Percentiles rank a stretch among this genome's conserved stretches.
phyloP scores from a whole-genome alignment of 2,888 invertebrate species.

The Nephrotoma flavescens region DNA sequence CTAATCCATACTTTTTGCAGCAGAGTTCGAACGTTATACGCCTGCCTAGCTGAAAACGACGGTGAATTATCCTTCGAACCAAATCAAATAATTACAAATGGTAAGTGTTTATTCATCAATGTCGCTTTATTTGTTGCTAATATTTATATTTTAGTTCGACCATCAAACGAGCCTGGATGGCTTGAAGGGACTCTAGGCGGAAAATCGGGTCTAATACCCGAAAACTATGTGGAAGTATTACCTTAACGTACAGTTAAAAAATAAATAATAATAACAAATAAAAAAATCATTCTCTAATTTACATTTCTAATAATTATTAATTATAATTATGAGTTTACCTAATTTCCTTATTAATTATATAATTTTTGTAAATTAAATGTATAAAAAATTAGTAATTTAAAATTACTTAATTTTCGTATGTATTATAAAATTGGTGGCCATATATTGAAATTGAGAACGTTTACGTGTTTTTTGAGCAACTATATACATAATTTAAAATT shows the following conservation, averaged over 20 bases:
- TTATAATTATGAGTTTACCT: not conserved
- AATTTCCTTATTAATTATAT: not conserved
- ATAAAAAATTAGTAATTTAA: not conserved
- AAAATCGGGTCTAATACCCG: slow-evolving; percentile 82
- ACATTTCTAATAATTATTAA: not conserved
- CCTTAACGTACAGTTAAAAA: slow-evolving; percentile 1
- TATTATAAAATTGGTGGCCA: not conserved
- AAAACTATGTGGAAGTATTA: slow-evolving; percentile 76
- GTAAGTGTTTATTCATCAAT: slow-evolving; percentile 36
- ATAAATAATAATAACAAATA: not conserved
- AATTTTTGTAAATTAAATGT: not conserved
- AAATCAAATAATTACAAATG: slow-evolving; percentile 94
- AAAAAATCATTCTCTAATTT: not conserved
- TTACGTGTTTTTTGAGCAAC: not conserved
- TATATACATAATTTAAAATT: not conserved
- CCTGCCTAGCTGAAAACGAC: slow-evolving; percentile 91
- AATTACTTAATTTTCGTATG: not conserved
- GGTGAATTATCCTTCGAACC: slow-evolving; percentile 96
- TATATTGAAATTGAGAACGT: not conserved
- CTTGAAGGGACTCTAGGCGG: slow-evolving; percentile 88
- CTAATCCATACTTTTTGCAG: slow-evolving; percentile 26
- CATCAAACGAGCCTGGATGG: slow-evolving; percentile 95
- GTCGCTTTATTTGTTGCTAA: not conserved
- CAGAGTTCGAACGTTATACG: slow-evolving; percentile 86
- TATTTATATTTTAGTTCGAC: slow-evolving; percentile 47